These are phyloP conservation scores for Neomorphus geoffroyi DNA, from an alignment of 2,797 vertebrate species.

Conservation along the genomic window DNA sequence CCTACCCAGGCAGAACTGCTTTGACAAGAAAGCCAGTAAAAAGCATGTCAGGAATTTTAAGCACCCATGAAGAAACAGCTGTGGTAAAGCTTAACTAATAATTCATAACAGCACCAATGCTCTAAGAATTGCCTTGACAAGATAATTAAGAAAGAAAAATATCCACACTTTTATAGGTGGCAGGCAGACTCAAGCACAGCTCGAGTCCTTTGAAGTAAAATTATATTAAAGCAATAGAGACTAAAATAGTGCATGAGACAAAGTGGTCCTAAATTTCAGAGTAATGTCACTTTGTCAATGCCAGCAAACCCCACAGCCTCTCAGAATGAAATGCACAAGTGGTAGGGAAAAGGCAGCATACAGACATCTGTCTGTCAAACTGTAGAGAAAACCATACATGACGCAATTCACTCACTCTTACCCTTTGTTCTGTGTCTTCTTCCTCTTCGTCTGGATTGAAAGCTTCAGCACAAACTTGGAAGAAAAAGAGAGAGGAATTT, in stretches of 20 bases:
- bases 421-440: constrained; percentile 92
- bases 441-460: constrained; percentile 98
- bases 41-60: constrained; percentile 30
- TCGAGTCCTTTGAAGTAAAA: neutral
- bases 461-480: constrained; percentile 93
- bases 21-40: neutral
- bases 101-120: neutral
- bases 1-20: neutral
- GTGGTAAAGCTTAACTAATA: constrained; percentile 22
- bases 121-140: constrained; percentile 6
- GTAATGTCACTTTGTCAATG: neutral
- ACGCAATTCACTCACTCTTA: constrained; percentile 49
- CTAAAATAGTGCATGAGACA: neutral
- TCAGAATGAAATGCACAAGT: neutral
- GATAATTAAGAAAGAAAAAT: neutral
- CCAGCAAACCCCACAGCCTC: neutral
- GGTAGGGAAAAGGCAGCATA: neutral
- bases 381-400: neutral
- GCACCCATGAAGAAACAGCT: constrained; percentile 27
- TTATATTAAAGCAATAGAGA: neutral
- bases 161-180: neutral
- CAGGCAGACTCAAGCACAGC: neutral
- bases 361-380: neutral
- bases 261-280: neutral
- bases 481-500: constrained; percentile 29